Evolutionary conservation across 1,140 invertebrate genomes (phyloP), one percentile per base, ranked within the genome.

Genomic region (Yoshiicerus persimilis): DNA sequence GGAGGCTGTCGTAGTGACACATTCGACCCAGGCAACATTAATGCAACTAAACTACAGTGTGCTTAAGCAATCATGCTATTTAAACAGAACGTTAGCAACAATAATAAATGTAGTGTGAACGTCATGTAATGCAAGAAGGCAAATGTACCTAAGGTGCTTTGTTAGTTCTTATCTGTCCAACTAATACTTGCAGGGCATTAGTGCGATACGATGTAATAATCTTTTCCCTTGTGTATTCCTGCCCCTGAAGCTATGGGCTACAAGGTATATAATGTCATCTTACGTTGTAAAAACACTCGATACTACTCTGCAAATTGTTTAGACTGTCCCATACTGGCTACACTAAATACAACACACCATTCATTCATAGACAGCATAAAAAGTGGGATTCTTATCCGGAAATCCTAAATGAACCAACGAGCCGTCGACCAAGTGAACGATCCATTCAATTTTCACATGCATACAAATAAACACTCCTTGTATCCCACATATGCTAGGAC

Each of bases 371-470:
- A 38, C 64, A n/a, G 11, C 9, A 70, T 70, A 70, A 30, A 25
- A 70, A 27, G 23, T 36, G 30, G 70, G 32, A 80, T 36, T 80
- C 75, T 80, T 38, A 80, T 80, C 75, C 75, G 75, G 75, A 80
- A 80, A 80, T 80, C 34, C 75, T 80, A 80, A 80, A 80, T 80
- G 75, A 80, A 80, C 75, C 75, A 80, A 36, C 34, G 75, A 80
- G n/a, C 75, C 75, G 38, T 80, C 75, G 75, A 80, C 75, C 75
- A 80, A 80, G 75, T 80, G 75, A 80, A 80, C 75, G 75, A 80
- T 38, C 38, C 75, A 80, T 80, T 80, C 75, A 80, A 34, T 80
- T 80, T 80, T 80, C 75, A 80, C 75, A 80, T 80, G 75, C 75
- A 80, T 80, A 80, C 75, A 80, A 80, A 80, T 80, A 80, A 80